phyloP scores from a whole-genome alignment of 2,113 vertebrate species.

The Bos indicus region DNA sequence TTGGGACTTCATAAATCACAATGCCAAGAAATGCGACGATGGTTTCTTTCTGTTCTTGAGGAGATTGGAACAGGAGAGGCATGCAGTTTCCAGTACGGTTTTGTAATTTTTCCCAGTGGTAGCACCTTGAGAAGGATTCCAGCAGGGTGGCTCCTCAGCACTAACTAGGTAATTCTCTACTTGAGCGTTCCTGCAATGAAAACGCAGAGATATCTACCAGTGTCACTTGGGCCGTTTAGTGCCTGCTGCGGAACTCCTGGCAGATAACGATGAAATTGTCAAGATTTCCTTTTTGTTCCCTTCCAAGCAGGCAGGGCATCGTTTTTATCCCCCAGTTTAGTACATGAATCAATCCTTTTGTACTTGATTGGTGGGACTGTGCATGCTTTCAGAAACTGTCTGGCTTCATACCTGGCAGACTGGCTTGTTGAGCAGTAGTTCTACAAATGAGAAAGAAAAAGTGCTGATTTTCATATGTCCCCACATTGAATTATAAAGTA shows the following conservation, averaged over 20 bases:
- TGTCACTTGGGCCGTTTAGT: background rate
- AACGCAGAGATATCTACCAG: background rate
- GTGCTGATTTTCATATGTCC: background rate
- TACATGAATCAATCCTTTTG: conserved; percentile 47
- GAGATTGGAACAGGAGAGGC: conserved; percentile 48
- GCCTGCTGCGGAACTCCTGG: background rate
- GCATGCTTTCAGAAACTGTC: conserved; percentile 10
- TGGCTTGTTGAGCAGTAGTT: background rate
- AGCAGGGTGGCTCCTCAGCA: background rate
- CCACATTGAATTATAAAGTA: background rate
- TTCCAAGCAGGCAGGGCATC: background rate
- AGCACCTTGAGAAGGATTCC: background rate
- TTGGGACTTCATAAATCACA: conserved; percentile 76
- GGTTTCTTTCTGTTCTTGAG: conserved; percentile 60
- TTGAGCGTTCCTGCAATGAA: conserved; percentile 39
- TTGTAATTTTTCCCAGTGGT: conserved; percentile 55
- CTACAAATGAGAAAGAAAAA: conserved; percentile 16
- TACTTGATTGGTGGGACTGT: background rate
- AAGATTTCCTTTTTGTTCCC: conserved; percentile 43
- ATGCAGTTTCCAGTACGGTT: background rate
- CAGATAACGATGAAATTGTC: conserved; percentile 63
- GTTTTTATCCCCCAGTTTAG: conserved; percentile 26
- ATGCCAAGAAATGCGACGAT: conserved; percentile 68
- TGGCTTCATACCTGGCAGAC: background rate
- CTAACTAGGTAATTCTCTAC: conserved; percentile 34